phyloP scores from a whole-genome alignment of 2,113 vertebrate species.

The Pan troglodytes region NHGRI_mPanTro3-v2.1_pri NC_072401.2:104622001-104622500 shows the following conservation, averaged over 20 bases:
- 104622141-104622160: slow-evolving; percentile 90
- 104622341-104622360: slow-evolving; percentile 87
- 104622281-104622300: not conserved
- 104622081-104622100: slow-evolving; percentile 80
- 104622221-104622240: slow-evolving; percentile 86
- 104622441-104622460: slow-evolving; percentile 89
- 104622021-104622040: not conserved
- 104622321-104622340: not conserved
- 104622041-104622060: not conserved
- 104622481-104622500: not conserved
- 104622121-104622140: slow-evolving; percentile 87
- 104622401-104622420: slow-evolving; percentile 90
- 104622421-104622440: slow-evolving; percentile 90
- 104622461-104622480: slow-evolving; percentile 82
- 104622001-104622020: not conserved
- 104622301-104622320: not conserved
- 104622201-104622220: slow-evolving; percentile 85
- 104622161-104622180: slow-evolving; percentile 93
- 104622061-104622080: slow-evolving; percentile 3
- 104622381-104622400: slow-evolving; percentile 93
- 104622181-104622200: slow-evolving; percentile 90
- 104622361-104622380: slow-evolving; percentile 89
- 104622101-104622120: slow-evolving; percentile 92
- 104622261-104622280: slow-evolving; percentile 81
- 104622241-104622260: slow-evolving; percentile 80